Percentiles rank a stretch among this genome's conserved stretches.
These are phyloP conservation scores for Hirtodrosophila histrioides DNA, from an alignment of 2,888 invertebrate species.

Conservation along the genomic window DNA sequence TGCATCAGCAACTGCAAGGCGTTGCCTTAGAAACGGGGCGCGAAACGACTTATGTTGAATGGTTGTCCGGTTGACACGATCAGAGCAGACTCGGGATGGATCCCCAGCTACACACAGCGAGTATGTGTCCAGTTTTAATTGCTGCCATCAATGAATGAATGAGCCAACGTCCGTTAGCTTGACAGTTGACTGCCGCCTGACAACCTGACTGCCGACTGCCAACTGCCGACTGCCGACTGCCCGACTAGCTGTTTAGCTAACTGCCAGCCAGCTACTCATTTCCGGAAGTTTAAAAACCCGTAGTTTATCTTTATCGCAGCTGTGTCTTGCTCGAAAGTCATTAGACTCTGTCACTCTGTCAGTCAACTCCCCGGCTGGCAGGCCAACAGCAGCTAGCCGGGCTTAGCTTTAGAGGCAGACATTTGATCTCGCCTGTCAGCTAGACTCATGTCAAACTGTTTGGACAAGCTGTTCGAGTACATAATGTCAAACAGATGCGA, in stretches of 20 bases:
- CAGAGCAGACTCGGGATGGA: slow-evolving; percentile 52
- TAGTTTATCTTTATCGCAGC: slow-evolving; percentile 65
- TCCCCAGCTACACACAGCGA: slow-evolving; percentile 20
- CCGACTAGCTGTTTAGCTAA: slow-evolving; percentile 35
- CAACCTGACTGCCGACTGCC: slow-evolving; percentile 30
- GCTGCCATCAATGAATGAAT: slow-evolving; percentile 67
- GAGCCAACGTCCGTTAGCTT: slow-evolving; percentile 47
- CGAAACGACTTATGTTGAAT: slow-evolving; percentile 66
- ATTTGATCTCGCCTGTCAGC: slow-evolving; percentile 70
- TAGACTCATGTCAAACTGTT: slow-evolving; percentile 65
- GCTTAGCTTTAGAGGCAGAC: slow-evolving; percentile 46
- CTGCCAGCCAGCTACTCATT: slow-evolving; percentile 68
- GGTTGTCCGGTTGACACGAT: slow-evolving; percentile 71
- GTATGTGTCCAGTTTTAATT: slow-evolving; percentile 69
- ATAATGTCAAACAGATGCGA: slow-evolving; percentile 58
- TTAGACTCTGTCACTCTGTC: slow-evolving; percentile 61
- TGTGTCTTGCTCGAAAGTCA: slow-evolving; percentile 58
- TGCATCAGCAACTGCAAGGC: slow-evolving; percentile 28
- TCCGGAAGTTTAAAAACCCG: slow-evolving; percentile 62
- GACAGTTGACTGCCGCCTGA: slow-evolving; percentile 41
- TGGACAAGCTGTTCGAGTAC: slow-evolving; percentile 56
- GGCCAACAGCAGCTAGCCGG: slow-evolving; percentile 21
- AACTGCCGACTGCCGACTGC: slow-evolving; percentile 19
- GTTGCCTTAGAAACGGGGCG: slow-evolving; percentile 58
- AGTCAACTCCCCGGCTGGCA: slow-evolving; percentile 17